Evolutionary conservation across 2,113 vertebrate species (phyloP), one percentile per base, ranked within the genome.

Genomic region (Hemicordylus capensis): DNA sequence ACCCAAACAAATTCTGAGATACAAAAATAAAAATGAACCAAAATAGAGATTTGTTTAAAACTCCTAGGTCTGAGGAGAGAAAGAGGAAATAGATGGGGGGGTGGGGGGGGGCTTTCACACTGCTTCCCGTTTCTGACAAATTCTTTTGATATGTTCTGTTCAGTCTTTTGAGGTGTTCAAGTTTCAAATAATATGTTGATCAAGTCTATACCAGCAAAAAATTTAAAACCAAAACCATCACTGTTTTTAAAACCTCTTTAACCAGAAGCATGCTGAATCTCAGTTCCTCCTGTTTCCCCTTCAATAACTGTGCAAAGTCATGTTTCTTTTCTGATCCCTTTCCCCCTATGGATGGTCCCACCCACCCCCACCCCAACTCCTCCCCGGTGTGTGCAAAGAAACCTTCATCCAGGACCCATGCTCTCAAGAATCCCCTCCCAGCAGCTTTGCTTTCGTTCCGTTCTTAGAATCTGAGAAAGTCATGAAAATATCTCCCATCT

Each of bases 261-360:
- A 93, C 90, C 89, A 89, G 94, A 95, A 90, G 73, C 64, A 69
- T 80, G 73, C 86, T 80, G 87, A 92, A 87, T 94, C 88, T 91
- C 86, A 78, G 44, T 76, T 88, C 76, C 88, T 91, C 91, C 92
- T 92, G 80, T 89, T 91, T 82, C 81, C 83, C 94, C 92, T 90
- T 91, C 95, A 95, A 92, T 95, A 94, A 92, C 95, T 98, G 96
- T 97, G 97, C 96, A 98, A 97, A 96, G 94, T 92, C 70, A 88
- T 61, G 79, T 89, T 81, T 86, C 88, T 69, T 56, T 31, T 90
- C 84, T 59, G 46, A 92, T 59, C 73, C 0, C 1, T 63, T 80
- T 73, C 12, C n/a, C 46, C 17, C n/a, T 34, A 44, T 31, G 83
- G n/a, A 22, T n/a, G n/a, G 26, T 64, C 22, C 72, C 73, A 10